A percentile compares a stretch with the other conserved stretches of the same genome.
These are phyloP conservation scores for Leptopilina clavipes DNA, from an alignment of 1,140 invertebrate species.

Conservation along the genomic window DNA sequence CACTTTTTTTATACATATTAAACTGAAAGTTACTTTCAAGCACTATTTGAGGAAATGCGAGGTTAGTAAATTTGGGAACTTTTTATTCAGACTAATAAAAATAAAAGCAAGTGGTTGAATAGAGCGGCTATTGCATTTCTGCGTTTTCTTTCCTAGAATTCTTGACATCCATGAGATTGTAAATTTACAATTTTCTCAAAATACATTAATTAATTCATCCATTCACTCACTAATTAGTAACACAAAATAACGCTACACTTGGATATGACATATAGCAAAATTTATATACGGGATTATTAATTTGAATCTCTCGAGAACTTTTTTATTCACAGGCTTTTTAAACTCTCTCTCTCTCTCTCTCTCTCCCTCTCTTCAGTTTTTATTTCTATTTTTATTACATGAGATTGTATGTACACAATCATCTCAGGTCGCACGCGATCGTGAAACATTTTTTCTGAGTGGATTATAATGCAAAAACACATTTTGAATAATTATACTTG, in stretches of 20 bases:
- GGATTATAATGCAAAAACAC: conserved; percentile 5
- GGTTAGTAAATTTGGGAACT: not conserved
- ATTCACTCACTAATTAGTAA: no score
- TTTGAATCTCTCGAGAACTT: not conserved
- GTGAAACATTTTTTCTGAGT: not conserved
- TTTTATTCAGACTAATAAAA: conserved; percentile 8
- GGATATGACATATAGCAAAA: no score
- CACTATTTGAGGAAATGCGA: not conserved
- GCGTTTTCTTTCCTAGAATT: not conserved
- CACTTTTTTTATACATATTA: not conserved
- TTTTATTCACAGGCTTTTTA: not conserved
- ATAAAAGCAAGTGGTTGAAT: not conserved
- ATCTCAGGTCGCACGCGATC: conserved; percentile 23
- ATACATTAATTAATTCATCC: no score
- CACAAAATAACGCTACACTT: no score
- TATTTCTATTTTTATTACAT: conserved; percentile 27
- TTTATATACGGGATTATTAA: not conserved
- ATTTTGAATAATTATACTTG: conserved; percentile 25
- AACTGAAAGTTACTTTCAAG: not conserved
- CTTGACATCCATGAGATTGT: not conserved
- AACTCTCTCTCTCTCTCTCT: not conserved
- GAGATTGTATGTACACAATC: not conserved
- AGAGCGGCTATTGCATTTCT: conserved; percentile 14
- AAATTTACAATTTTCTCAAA: not conserved
- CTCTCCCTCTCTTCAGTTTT: not conserved